Conservation (phyloP, 2,888 invertebrate species). For the Iselma pallidipennis region DNA sequence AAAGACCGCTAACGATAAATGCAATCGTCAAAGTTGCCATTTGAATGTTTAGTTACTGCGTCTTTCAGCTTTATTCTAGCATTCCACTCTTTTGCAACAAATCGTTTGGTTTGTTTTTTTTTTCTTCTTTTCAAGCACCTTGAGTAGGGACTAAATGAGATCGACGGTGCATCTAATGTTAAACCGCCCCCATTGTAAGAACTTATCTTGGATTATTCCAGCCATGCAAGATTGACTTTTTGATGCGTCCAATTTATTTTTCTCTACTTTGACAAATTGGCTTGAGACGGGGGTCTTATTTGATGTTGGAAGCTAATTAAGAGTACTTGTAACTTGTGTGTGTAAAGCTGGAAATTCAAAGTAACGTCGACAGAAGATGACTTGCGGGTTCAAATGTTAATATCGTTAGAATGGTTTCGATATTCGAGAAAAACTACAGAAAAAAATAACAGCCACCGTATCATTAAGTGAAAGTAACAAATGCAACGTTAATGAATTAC, state of each 20-base stretch:
- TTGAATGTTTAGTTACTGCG: neutral
- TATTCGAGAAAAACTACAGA: too few relatives aligned
- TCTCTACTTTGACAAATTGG: neutral
- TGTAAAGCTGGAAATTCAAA: neutral
- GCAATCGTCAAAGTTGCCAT: neutral
- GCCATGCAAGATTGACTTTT: neutral
- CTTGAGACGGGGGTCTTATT: neutral
- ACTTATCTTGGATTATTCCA: neutral
- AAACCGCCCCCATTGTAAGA: neutral
- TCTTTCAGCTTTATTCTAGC: neutral
- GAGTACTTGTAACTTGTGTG: neutral
- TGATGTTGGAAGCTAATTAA: neutral
- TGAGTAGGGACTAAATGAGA: neutral
- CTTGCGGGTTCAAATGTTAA: neutral
- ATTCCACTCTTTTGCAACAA: neutral
- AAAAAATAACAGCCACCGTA: too few relatives aligned
- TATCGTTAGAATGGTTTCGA: too few relatives aligned
- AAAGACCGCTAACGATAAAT: too few relatives aligned
- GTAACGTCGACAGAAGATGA: too few relatives aligned
- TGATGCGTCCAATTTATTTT: neutral
- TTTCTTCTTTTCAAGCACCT: neutral
- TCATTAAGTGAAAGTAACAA: too few relatives aligned
- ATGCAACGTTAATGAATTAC: neutral
- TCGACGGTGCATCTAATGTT: neutral
- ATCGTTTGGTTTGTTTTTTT: neutral